Conservation (phyloP, 2,888 invertebrate species). For the Pollenia griseotomentosa region DNA sequence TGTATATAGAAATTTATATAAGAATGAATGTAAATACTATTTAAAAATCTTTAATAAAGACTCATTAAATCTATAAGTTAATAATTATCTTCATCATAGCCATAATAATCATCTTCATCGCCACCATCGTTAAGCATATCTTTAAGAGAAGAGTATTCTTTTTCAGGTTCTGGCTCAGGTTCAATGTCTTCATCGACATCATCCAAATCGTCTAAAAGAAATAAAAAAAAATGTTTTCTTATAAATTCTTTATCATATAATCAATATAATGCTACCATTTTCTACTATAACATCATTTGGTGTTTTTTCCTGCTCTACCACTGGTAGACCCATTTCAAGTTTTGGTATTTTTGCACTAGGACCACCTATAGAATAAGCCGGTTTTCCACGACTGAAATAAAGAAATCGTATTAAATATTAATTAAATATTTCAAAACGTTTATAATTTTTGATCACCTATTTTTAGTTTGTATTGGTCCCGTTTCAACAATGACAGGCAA, state of each 20-base stretch:
- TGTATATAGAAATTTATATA: no score
- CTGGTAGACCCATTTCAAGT: conserved; percentile 79
- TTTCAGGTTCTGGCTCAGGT: conserved; percentile 81
- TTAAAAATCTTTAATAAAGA: background rate
- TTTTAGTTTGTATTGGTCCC: conserved; percentile 75
- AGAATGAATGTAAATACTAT: background rate
- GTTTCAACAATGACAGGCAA: conserved; percentile 77
- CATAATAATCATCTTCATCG: conserved; percentile 88
- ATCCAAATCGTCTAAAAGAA: conserved; percentile 80
- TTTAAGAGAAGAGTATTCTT: conserved; percentile 85
- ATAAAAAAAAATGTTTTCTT: background rate
- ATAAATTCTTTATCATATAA: no score
- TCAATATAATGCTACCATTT: conserved; percentile 75
- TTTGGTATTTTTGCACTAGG: conserved; percentile 79
- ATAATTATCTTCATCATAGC: conserved; percentile 88
- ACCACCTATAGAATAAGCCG: conserved; percentile 78
- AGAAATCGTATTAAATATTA: background rate
- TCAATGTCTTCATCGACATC: conserved; percentile 84
- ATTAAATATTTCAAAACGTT: background rate
- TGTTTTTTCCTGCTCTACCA: conserved; percentile 76
- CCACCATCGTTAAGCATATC: conserved; percentile 87
- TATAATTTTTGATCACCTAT: conserved; percentile 63
- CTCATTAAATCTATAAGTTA: conserved; percentile 58
- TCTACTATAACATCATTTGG: conserved; percentile 77
- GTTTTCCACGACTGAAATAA: conserved; percentile 75